Evolutionary conservation across 2,888 invertebrate genomes (phyloP).

Genomic region (Mythimna pallens): DNA sequence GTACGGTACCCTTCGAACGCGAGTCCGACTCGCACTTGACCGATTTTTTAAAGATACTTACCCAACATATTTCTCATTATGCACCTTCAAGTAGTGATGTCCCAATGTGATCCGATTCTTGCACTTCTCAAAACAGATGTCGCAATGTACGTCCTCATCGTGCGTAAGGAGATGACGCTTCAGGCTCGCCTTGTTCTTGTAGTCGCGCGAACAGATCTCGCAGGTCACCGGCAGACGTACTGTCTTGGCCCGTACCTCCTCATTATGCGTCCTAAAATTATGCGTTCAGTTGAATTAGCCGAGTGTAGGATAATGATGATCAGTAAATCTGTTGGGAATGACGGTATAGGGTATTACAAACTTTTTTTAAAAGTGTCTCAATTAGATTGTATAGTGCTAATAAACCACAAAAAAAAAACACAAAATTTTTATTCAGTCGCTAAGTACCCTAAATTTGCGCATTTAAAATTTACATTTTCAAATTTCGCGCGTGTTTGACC

Average conservation of each 20-base stretch:
- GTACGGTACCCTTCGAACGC: too few relatives aligned
- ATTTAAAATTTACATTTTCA: too few relatives aligned
- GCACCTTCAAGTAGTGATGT: constrained; percentile 66
- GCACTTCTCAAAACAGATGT: constrained; percentile 62
- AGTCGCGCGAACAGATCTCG: constrained; percentile 68
- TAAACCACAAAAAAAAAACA: too few relatives aligned
- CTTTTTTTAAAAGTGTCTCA: too few relatives aligned
- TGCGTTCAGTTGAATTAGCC: constrained; percentile 11
- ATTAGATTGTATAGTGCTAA: too few relatives aligned
- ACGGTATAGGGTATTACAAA: background rate
- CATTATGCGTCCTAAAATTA: constrained; percentile 65
- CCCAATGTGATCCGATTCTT: constrained; percentile 64
- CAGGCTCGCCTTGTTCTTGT: constrained; percentile 69
- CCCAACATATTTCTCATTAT: constrained; percentile 63
- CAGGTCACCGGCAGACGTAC: constrained; percentile 61
- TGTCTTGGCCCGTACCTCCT: constrained; percentile 59
- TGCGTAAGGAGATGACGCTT: constrained; percentile 71
- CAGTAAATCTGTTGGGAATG: background rate
- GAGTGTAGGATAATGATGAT: background rate
- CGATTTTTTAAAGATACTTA: constrained; percentile 38
- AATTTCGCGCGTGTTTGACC: too few relatives aligned
- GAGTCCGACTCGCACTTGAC: too few relatives aligned
- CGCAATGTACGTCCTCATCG: constrained; percentile 62
- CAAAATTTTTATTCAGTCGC: too few relatives aligned
- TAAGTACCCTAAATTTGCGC: too few relatives aligned